Evolutionary conservation across 53 echinoderm and acorn worm species (phyloP).

Genomic region (Actinopyga echinites): DNA sequence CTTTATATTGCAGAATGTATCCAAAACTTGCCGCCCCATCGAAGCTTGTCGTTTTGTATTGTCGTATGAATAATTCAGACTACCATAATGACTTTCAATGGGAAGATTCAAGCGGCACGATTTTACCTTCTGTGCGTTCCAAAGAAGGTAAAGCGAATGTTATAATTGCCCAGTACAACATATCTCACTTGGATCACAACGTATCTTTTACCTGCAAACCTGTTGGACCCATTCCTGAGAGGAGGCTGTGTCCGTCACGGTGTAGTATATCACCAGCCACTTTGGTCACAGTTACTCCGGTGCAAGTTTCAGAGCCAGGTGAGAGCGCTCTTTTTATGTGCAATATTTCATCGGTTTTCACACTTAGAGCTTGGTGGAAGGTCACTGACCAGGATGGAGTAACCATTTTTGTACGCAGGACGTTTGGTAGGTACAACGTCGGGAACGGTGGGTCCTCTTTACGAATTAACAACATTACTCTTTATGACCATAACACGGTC

Average conservation of each 20-base stretch:
- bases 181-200: too few species aligned
- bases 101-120: too few species aligned
- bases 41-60: too few species aligned
- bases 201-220: neutral
- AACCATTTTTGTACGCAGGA: neutral
- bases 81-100: too few species aligned
- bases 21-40: neutral
- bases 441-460: neutral
- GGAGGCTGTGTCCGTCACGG: neutral
- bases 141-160: too few species aligned
- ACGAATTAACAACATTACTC: neutral
- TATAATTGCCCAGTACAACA: too few species aligned
- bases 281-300: neutral
- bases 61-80: too few species aligned
- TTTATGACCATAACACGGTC: neutral
- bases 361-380: neutral
- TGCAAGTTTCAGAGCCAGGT: neutral
- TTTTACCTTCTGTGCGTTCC: too few species aligned
- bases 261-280: neutral
- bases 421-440: neutral
- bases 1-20: neutral
- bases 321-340: neutral
- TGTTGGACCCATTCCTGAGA: too few species aligned
- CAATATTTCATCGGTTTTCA: neutral
- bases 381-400: neutral